A percentile compares a stretch with the other conserved stretches of the same genome.
phyloP scores from a whole-genome alignment of 1,140 invertebrate genomes.

The Lasioglossum albipes region DNA sequence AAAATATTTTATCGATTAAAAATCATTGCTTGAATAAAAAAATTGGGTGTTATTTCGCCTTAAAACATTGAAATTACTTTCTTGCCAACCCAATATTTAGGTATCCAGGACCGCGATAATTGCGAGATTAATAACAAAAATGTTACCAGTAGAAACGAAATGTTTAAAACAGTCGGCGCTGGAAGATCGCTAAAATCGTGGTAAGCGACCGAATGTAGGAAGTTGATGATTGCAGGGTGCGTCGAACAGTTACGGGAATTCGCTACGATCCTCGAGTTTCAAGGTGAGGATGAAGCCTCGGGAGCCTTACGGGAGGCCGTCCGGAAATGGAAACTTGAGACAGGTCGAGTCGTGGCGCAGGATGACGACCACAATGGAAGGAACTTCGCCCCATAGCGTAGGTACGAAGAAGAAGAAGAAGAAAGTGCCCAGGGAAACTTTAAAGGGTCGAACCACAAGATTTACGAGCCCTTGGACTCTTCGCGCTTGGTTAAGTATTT shows the following conservation, averaged over 20 bases:
- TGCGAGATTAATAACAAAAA: no score
- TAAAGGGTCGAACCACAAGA: constrained; percentile 12
- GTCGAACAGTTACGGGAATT: constrained; percentile 33
- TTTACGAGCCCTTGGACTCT: constrained; percentile 37
- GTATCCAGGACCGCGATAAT: no score
- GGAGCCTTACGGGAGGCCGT: constrained; percentile 10
- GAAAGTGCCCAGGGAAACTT: constrained; percentile 33
- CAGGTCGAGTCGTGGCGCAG: constrained; percentile 24
- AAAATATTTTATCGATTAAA: no score
- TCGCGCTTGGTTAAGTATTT: constrained; percentile 37
- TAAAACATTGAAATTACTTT: no score
- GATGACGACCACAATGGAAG: constrained; percentile 26
- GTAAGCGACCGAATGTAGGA: background rate
- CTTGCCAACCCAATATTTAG: no score
- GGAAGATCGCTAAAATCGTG: no score
- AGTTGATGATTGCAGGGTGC: constrained; percentile 29
- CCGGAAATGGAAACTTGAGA: constrained; percentile 61
- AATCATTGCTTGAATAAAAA: no score
- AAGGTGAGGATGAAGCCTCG: constrained; percentile 47
- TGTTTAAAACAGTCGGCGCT: no score
- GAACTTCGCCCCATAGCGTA: constrained; percentile 10
- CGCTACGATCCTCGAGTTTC: constrained; percentile 54
- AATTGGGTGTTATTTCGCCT: no score
- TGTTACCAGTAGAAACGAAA: no score
- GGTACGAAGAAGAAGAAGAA: background rate